Evolutionary conservation across 2,113 vertebrate species (phyloP).

Genomic region (Anthoscopus minutus): DNA sequence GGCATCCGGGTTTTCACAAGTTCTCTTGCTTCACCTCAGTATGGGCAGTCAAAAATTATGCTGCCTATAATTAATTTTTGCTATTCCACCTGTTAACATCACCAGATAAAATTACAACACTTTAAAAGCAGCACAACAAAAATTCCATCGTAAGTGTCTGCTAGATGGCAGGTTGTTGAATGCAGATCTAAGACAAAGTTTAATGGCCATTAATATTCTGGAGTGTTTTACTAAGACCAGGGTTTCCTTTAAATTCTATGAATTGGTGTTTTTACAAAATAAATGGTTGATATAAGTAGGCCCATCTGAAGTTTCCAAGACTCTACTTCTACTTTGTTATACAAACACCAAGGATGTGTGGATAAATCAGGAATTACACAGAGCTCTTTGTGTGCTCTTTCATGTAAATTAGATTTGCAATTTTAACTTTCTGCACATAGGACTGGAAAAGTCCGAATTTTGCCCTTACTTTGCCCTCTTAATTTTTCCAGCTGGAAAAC

Average conservation of each 20-base stretch:
- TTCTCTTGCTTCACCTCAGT: background rate
- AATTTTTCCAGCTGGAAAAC: background rate
- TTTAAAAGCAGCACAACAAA: background rate
- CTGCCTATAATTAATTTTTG: background rate
- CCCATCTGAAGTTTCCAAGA: background rate
- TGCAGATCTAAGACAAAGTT: background rate
- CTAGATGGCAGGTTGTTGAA: background rate
- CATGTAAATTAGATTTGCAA: background rate
- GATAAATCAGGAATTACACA: background rate
- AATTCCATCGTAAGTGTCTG: background rate
- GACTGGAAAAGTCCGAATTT: background rate
- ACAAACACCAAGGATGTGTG: background rate
- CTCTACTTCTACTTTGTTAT: too few species aligned
- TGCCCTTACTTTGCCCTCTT: fast-evolving
- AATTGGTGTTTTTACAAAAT: background rate
- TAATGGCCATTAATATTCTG: background rate
- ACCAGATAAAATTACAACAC: background rate
- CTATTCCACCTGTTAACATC: background rate
- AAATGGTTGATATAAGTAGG: fast-evolving
- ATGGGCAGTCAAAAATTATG: background rate
- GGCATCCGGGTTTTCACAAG: background rate
- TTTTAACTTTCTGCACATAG: background rate
- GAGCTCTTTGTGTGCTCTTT: background rate
- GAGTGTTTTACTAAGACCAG: background rate
- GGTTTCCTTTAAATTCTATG: background rate